phyloP scores from a whole-genome alignment of 2,113 vertebrate species.

The Sula dactylatra region DNA sequence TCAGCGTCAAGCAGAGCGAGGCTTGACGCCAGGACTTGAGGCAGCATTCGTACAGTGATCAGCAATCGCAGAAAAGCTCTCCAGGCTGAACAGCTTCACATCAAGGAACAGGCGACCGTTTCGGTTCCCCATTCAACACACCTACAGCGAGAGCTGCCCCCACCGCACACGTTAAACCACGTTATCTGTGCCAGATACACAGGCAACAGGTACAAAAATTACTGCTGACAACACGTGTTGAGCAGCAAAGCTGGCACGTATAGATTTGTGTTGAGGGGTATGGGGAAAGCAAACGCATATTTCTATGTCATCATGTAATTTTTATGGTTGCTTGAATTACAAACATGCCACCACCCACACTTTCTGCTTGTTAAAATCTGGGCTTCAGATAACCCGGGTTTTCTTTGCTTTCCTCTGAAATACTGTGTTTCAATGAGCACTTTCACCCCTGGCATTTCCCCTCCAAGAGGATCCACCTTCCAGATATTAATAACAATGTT shows the following conservation, averaged over 20 bases:
- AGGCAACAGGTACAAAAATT: neutral
- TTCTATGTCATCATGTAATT: rapidly evolving
- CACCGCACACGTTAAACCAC: rapidly evolving
- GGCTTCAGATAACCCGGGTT: neutral
- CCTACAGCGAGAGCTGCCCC: neutral
- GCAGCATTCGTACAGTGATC: neutral
- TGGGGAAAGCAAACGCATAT: neutral
- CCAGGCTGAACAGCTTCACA: neutral
- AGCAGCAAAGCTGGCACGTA: rapidly evolving
- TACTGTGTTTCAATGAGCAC: rapidly evolving
- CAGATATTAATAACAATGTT: neutral
- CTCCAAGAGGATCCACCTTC: neutral
- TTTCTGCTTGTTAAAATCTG: neutral
- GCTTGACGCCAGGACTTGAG: neutral
- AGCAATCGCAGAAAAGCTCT: neutral
- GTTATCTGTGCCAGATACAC: neutral
- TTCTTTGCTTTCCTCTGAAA: neutral
- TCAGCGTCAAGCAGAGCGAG: neutral
- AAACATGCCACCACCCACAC: neutral
- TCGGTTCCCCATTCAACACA: neutral
- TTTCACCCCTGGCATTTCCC: neutral
- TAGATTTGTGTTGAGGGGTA: rapidly evolving
- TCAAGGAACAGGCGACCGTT: neutral
- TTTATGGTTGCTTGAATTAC: neutral
- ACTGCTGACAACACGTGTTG: neutral